Base-by-base conservation (phyloP, 2,113 vertebrate species). In the Accipiter cooperii region DNA sequence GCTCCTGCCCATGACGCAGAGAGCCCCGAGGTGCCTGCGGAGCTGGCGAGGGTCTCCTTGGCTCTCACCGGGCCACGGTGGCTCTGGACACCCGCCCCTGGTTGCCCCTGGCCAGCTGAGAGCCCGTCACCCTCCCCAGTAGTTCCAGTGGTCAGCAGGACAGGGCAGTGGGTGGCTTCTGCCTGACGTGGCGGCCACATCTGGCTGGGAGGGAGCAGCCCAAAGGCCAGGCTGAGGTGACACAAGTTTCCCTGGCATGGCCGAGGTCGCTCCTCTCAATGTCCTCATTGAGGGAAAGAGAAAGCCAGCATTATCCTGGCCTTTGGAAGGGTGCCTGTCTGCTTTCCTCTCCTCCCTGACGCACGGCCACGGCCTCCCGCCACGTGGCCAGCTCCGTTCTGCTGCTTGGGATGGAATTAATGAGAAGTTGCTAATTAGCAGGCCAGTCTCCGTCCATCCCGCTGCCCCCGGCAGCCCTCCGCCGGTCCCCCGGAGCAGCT, bases 341-440 rank as follows among this genome's bases (percentile, higher is more conserved):
- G 36, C 63, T 71, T 33, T 68, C 31, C 20, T 82, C 40, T 40
- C 33, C 36, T 92, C 66, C 12, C 2, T n/a, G 71, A 29, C 3
- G 5, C 4, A 2, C 0, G 3, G 49, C 66, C 6, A 0, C 2
- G 26, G 55, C 71, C 79, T 75, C 54, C 80, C 0, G 0, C 69
- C 12, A 3, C 1, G 14, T 18, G 76, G 31, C 73, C 69, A 14
- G 44, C 3, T 7, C 49, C 10, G 33, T 94, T 92, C 76, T 14
- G 6, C 70, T 60, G 61, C 65, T 28, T 1, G 0, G 61, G 36
- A 69, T 65, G 63, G 49, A 63, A 80, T 75, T 87, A 75, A 66
- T 6, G 10, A 90, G 71, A 74, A 92, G 42, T 21, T 92, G 58
- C 61, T 90, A 65, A 93, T 93, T 82, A 86, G 28, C 44, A 54